Evolutionary conservation across 2,797 vertebrate species (phyloP).

Genomic region (Galago senegalensis): DNA sequence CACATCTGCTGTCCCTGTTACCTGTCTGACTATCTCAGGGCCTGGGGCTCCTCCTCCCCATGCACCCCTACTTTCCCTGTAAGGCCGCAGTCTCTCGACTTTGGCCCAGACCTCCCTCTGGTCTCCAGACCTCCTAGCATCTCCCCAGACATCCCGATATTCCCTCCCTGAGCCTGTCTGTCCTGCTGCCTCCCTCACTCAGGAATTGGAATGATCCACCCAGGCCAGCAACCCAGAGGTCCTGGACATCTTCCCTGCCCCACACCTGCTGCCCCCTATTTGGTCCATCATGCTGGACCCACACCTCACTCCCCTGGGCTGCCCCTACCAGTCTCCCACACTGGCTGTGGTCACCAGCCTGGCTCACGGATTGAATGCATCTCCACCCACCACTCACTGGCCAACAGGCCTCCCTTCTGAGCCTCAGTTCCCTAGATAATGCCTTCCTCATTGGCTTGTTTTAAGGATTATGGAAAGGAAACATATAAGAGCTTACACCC

Average conservation of each 20-base stretch:
- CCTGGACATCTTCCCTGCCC: background rate
- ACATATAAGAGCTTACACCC: accelerated
- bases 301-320: too few relatives aligned
- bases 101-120: background rate
- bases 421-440: background rate
- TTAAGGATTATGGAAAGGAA: background rate
- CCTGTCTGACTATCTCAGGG: accelerated
- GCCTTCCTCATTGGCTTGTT: background rate
- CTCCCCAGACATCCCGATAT: background rate
- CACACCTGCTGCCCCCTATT: background rate
- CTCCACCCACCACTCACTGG: background rate
- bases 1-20: accelerated
- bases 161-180: background rate
- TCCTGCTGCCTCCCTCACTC: background rate
- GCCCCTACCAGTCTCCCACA: background rate
- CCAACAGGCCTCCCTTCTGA: background rate
- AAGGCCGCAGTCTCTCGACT: background rate
- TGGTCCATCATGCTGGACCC: background rate
- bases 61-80: background rate
- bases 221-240: background rate
- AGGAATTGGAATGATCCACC: background rate
- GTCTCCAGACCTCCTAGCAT: background rate
- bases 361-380: background rate
- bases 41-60: background rate
- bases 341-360: background rate